Conservation (phyloP, 2,113 vertebrate species). For the Dermatemys mawii region DNA sequence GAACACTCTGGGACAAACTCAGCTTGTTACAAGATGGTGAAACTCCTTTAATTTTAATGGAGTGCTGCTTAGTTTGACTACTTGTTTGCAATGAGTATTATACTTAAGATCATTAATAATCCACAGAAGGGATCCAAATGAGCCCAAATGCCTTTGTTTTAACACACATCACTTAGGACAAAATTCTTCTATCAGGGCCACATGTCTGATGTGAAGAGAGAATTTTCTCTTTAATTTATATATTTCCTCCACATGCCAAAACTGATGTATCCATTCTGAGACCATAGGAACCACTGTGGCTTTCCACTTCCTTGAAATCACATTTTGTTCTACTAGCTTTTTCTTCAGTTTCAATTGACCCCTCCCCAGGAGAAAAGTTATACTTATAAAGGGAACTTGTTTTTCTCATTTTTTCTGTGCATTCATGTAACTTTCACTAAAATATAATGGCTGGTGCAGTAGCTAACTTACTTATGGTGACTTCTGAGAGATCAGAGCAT, state of each 20-base stretch:
- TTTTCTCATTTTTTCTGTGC: not conserved
- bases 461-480: not conserved
- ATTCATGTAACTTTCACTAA: not conserved
- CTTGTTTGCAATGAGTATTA: not conserved
- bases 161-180: not conserved
- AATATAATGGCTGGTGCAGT: not conserved
- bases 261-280: not conserved
- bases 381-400: not conserved
- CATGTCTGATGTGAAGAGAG: rapidly evolving
- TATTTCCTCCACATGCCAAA: not conserved
- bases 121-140: not conserved
- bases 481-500: not conserved
- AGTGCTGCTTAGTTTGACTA: not conserved
- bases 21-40: not conserved
- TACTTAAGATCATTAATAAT: not conserved
- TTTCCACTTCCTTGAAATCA: not conserved
- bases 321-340: not conserved
- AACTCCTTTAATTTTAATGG: not conserved
- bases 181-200: not conserved
- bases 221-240: not conserved
- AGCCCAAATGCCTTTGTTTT: not conserved
- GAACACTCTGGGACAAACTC: not conserved
- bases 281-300: not conserved
- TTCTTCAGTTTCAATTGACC: not conserved
- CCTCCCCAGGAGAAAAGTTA: not conserved